phyloP scores from a whole-genome alignment of 2,113 vertebrate genomes.

The Stictonetta naevosa region DNA sequence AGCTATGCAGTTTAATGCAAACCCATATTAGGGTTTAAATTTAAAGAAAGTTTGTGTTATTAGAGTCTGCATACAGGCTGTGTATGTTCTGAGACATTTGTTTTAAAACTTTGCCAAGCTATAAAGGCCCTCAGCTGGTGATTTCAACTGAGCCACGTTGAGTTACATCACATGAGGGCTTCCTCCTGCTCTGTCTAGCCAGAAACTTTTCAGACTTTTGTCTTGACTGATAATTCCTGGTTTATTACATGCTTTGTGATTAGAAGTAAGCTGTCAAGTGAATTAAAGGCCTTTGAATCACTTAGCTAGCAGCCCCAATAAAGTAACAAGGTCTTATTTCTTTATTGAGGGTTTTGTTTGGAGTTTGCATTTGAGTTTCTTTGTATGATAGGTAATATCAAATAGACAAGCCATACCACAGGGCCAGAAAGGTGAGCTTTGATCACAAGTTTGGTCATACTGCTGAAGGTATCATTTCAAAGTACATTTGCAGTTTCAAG shows the following conservation, averaged over 20 bases:
- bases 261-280: neutral
- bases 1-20: neutral
- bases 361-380: neutral
- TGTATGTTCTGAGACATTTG: neutral
- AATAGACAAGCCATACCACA: neutral
- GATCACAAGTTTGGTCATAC: neutral
- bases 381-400: neutral
- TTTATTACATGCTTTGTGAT: neutral
- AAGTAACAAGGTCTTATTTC: neutral
- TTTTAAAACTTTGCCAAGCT: neutral
- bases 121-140: neutral
- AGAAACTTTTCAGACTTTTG: neutral
- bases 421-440: neutral
- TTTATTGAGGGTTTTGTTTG: neutral
- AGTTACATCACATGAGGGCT: neutral
- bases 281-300: neutral
- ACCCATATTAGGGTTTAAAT: neutral
- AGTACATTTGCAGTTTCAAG: neutral
- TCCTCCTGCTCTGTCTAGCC: neutral
- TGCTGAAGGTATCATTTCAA: neutral
- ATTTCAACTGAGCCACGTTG: neutral
- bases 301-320: neutral
- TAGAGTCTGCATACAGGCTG: neutral
- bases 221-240: neutral
- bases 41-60: neutral